phyloP scores from a whole-genome alignment of 2,888 invertebrate species.

The Chrysolina americana region DNA sequence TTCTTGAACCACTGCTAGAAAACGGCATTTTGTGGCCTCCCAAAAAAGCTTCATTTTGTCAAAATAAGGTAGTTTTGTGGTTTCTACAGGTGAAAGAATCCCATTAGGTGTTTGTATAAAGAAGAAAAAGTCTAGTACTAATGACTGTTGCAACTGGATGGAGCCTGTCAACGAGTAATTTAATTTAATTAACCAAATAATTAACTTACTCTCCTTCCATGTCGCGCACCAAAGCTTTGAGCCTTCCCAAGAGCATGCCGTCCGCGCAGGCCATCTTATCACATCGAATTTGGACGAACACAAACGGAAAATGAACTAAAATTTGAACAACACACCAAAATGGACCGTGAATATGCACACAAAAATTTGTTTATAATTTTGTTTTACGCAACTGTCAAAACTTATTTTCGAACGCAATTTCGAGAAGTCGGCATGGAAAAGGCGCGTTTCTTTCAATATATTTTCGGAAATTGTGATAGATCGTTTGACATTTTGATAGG shows the following conservation, averaged over 20 bases:
- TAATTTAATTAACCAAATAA: no score
- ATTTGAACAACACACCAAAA: conserved; percentile 42
- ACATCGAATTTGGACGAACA: conserved; percentile 44
- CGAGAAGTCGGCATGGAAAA: not conserved
- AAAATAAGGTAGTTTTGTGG: no score
- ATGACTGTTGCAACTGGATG: no score
- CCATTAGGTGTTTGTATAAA: no score
- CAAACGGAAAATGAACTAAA: conserved; percentile 44
- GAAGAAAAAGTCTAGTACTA: no score
- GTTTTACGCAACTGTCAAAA: conserved; percentile 33
- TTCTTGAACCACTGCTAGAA: no score
- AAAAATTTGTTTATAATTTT: conserved; percentile 48
- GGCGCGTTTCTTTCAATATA: not conserved
- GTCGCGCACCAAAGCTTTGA: conserved; percentile 42
- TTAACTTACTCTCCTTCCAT: conserved; percentile 42
- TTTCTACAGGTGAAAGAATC: no score
- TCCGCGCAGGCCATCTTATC: conserved; percentile 44
- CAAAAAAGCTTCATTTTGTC: no score
- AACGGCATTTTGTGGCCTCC: no score
- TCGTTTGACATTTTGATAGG: no score
- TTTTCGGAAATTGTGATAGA: no score
- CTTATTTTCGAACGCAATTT: not conserved
- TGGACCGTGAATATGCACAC: conserved; percentile 36
- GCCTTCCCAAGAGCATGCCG: conserved; percentile 32
- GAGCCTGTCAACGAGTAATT: no score